phyloP scores from a whole-genome alignment of 2,888 invertebrate genomes.

The Philaethria dido region DNA sequence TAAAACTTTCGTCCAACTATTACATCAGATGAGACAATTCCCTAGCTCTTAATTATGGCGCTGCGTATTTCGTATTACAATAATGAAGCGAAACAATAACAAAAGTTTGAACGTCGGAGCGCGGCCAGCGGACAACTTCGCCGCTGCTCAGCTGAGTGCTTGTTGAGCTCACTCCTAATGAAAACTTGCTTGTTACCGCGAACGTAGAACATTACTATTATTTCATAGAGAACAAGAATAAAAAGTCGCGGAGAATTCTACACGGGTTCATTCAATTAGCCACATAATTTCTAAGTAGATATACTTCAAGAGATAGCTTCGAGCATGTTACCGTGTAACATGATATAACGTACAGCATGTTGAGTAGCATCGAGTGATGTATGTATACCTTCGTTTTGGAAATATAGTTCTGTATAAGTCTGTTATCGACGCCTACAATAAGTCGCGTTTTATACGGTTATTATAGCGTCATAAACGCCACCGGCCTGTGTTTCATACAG shows the following conservation, averaged over 20 bases:
- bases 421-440: slow-evolving; percentile 82
- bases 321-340: slow-evolving; percentile 54
- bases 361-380: slow-evolving; percentile 8
- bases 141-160: slow-evolving; percentile 78
- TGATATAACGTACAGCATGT: slow-evolving; percentile 53
- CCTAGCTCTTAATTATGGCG: slow-evolving; percentile 79
- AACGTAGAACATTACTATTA: slow-evolving; percentile 70
- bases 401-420: slow-evolving; percentile 75
- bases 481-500: slow-evolving; percentile 83
- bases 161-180: slow-evolving; percentile 75
- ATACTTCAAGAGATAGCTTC: slow-evolving; percentile 45
- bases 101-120: slow-evolving; percentile 77
- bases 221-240: slow-evolving; percentile 60
- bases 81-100: slow-evolving; percentile 83
- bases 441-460: slow-evolving; percentile 84
- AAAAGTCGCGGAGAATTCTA: slow-evolving; percentile 53
- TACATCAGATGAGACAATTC: slow-evolving; percentile 73
- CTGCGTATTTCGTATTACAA: slow-evolving; percentile 81
- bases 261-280: slow-evolving; percentile 44
- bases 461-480: slow-evolving; percentile 83
- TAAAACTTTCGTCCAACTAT: slow-evolving; percentile 74
- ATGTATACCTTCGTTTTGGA: slow-evolving; percentile 27
- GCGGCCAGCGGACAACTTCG: slow-evolving; percentile 69
- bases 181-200: slow-evolving; percentile 76
- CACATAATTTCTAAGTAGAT: slow-evolving; percentile 7